These are phyloP conservation scores for Tychaedon coryphoeus DNA, from an alignment of 2,113 vertebrate genomes.

Conservation along the genomic window DNA sequence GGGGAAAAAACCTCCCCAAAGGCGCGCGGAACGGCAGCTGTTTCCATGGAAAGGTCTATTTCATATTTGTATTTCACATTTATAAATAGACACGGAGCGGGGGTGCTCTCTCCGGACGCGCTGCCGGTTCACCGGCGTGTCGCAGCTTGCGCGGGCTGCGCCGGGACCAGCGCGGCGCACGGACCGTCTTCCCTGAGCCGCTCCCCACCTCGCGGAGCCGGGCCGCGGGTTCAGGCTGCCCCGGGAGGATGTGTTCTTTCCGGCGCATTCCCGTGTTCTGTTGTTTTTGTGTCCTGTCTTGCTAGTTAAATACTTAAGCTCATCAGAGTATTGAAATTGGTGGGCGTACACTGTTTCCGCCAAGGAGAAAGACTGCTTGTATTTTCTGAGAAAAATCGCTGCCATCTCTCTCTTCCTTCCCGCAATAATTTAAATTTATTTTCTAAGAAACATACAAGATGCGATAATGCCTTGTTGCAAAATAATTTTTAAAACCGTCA, in stretches of 20 bases:
- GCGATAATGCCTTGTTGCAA: neutral
- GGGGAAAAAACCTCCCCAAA: neutral
- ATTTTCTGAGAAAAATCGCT: neutral
- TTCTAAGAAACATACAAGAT: neutral
- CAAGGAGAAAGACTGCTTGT: neutral
- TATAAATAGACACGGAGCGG: neutral
- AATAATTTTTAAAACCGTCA: neutral
- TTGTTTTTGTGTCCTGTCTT: neutral
- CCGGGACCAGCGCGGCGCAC: neutral
- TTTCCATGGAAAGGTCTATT: neutral
- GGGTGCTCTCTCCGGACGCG: neutral
- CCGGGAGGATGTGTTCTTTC: neutral
- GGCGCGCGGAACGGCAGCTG: neutral
- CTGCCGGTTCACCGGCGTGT: neutral
- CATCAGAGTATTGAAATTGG: neutral
- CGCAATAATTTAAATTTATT: neutral
- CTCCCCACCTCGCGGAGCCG: neutral
- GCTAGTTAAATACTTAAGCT: neutral
- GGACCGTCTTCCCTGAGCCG: neutral
- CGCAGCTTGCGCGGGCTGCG: neutral
- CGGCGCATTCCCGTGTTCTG: neutral
- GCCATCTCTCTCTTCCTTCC: neutral
- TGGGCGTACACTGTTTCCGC: accelerated
- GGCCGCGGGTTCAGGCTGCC: neutral
- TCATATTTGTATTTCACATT: neutral